Evolutionary conservation across 2,797 vertebrate genomes (phyloP).

Genomic region (Thalassophryne amazonica): DNA sequence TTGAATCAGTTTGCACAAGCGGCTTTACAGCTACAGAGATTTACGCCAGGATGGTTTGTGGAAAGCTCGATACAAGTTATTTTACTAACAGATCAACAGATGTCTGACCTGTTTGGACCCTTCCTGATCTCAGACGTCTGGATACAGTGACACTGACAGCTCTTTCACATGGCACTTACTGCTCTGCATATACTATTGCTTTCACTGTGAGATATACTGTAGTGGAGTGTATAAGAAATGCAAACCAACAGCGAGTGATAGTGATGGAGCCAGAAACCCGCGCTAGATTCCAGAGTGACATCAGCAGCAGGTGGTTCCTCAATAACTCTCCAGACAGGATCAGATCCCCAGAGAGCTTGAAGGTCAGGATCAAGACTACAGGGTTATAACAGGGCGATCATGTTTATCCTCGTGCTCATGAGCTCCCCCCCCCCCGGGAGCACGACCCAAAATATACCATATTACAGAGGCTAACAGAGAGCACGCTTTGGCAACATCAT

Average conservation of each 20-base stretch:
- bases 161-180: constrained; percentile 5
- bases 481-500: too few species aligned
- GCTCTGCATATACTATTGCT: background rate
- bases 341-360: constrained; percentile 11
- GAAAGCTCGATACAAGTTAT: background rate
- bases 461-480: background rate
- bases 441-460: background rate
- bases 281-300: constrained; percentile 11
- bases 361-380: constrained; percentile 4
- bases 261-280: background rate
- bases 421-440: background rate
- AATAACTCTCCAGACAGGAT: constrained; percentile 9
- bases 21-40: constrained; percentile 26
- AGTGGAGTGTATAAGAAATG: background rate
- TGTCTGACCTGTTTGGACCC: constrained; percentile 13
- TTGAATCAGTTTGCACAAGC: constrained; percentile 9
- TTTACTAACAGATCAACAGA: constrained; percentile 18
- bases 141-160: constrained; percentile 18
- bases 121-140: constrained; percentile 6
- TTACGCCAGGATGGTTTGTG: constrained; percentile 10
- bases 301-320: constrained; percentile 14
- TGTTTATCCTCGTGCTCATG: constrained; percentile 8
- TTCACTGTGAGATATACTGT: background rate
- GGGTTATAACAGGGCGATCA: constrained; percentile 1
- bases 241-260: background rate